phyloP scores from a whole-genome alignment of 2,797 vertebrate species.

The Jordanella pulchra region DNA sequence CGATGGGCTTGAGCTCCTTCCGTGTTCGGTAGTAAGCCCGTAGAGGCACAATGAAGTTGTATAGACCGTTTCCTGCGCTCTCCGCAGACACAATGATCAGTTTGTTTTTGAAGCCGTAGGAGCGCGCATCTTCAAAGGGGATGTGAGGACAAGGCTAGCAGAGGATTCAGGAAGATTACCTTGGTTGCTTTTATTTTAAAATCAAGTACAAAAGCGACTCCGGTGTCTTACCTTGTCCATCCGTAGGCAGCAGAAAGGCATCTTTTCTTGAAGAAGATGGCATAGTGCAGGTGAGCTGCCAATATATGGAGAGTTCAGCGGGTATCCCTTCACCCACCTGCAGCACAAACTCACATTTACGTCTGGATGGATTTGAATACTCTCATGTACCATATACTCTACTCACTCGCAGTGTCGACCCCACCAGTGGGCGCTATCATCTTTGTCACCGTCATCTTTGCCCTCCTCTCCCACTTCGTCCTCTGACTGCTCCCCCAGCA shows the following conservation, averaged over 20 bases:
- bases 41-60: conserved; percentile 87
- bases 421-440: conserved; percentile 80
- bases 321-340: conserved; percentile 88
- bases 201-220: not conserved
- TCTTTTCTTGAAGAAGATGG: conserved; percentile 85
- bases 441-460: conserved; percentile 76
- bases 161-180: not conserved
- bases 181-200: not conserved
- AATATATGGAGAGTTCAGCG: conserved; percentile 86
- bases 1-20: conserved; percentile 86
- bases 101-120: conserved; percentile 86
- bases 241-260: conserved; percentile 86
- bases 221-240: conserved; percentile 80
- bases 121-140: conserved; percentile 83
- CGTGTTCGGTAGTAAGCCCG: conserved; percentile 85
- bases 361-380: conserved; percentile 5
- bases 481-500: conserved; percentile 84
- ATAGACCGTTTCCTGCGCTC: conserved; percentile 85
- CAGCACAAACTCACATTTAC: conserved; percentile 41
- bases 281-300: conserved; percentile 87
- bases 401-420: conserved; percentile 81
- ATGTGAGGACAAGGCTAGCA: conserved; percentile 82
- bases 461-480: conserved; percentile 82
- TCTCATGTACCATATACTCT: not conserved
- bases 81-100: conserved; percentile 86